A percentile compares a stretch with the other conserved stretches of the same genome.
Conservation (phyloP, 2,888 invertebrate genomes). For the Cantharis lateralis region DNA sequence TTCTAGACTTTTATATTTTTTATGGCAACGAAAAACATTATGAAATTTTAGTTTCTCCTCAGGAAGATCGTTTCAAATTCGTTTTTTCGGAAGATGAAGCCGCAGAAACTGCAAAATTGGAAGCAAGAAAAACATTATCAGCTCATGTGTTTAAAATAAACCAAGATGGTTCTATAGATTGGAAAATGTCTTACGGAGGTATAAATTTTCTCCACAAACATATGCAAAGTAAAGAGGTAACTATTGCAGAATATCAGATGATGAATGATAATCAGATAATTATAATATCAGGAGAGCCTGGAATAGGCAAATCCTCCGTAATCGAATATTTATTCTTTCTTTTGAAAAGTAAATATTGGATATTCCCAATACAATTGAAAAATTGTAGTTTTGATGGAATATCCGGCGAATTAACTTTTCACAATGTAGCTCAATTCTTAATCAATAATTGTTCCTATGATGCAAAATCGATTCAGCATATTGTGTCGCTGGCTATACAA, state of each 20-base stretch:
- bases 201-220: background rate
- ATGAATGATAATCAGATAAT: background rate
- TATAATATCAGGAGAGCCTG: conserved; percentile 21
- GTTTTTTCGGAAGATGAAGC: background rate
- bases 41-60: background rate
- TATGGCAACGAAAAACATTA: conserved; percentile 6
- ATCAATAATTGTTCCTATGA: background rate
- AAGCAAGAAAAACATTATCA: background rate
- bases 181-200: conserved; percentile 7
- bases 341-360: conserved; percentile 7
- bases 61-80: background rate
- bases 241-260: background rate
- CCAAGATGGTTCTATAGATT: background rate
- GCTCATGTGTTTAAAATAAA: conserved; percentile 13
- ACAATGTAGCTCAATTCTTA: conserved; percentile 12
- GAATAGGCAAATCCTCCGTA: conserved; percentile 18
- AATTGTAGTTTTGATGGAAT: conserved; percentile 4
- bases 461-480: background rate
- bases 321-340: conserved; percentile 8
- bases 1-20: background rate
- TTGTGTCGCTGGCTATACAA: conserved; percentile 9
- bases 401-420: background rate
- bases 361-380: conserved; percentile 10
- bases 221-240: background rate
- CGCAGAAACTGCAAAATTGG: background rate